Evolutionary conservation across 2,113 vertebrate genomes (phyloP).

Genomic region (Pelmatolapia mariae): DNA sequence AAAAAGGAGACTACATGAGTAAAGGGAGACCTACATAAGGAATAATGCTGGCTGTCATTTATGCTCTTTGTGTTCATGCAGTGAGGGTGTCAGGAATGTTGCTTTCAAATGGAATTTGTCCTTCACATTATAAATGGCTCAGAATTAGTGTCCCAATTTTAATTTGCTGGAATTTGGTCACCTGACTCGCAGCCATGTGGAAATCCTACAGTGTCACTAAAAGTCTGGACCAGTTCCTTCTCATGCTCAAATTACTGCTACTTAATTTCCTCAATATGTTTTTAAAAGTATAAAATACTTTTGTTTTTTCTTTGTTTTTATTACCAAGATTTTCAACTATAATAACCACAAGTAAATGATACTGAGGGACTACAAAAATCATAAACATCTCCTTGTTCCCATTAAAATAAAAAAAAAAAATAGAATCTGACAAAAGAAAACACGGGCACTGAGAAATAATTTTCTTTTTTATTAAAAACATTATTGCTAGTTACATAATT

Average conservation of each 20-base stretch:
- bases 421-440: not conserved
- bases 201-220: not conserved
- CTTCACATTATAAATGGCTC: not conserved
- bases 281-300: not conserved
- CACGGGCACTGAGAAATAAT: slow-evolving; percentile 37
- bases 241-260: not conserved
- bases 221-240: not conserved
- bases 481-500: slow-evolving; percentile 77
- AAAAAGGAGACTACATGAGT: not conserved
- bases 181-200: not conserved
- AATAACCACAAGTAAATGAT: not conserved
- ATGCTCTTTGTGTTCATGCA: not conserved
- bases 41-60: not conserved
- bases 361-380: not conserved
- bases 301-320: not conserved
- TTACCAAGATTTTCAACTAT: not conserved
- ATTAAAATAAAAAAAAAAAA: not conserved
- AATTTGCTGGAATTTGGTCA: not conserved
- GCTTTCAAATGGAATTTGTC: not conserved
- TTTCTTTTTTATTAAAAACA: slow-evolving; percentile 75
- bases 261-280: not conserved
- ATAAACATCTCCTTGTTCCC: not conserved
- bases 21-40: not conserved
- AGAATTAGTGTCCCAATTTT: not conserved
- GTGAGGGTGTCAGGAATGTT: not conserved